Base-by-base conservation (phyloP, 2,888 invertebrate genomes). In the Chorisops tibialis region DNA sequence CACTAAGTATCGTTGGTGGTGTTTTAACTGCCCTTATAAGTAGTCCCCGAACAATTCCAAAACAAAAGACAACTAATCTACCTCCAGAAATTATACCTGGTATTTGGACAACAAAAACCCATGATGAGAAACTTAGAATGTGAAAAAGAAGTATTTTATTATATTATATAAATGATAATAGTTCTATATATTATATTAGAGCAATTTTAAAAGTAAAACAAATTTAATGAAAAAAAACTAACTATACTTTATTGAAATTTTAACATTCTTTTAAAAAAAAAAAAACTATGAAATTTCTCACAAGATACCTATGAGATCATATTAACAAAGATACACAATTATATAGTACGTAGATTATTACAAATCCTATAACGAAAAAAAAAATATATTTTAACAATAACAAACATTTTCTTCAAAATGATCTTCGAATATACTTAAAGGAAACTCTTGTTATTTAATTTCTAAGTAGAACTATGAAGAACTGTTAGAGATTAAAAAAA, bases 31-130 rank as follows among this genome's bases (percentile, higher is more conserved):
- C 71, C 7, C 62, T 76, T 35, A 77, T 78, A 52, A 72, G 72
- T 63, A 76, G 76, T 69, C 77, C 77, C n/a, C 73, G 76, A 62
- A 78, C 78, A 39, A 72, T 73, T 65, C 68, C 69, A 63, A 71
- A 70, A 65, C 66, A 68, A 63, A 67, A 67, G 68, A 67, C 70
- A 69, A 70, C 74, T 14, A 78, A 78, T 74, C 74, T 78, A 73
- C 77, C 77, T 71, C 75, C 76, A 62, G 75, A 75, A 70, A 66
- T 78, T 50, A 71, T 72, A 73, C 71, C 76, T 63, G 78, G 76
- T 67, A 73, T 78, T 70, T 78, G 78, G 77, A 78, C 78, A 63
- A 76, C 74, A 52, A 78, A 76, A 65, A 69, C 69, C 61, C 71
- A 73, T 63, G 75, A 76, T 62, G 75, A 76, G 19, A 68, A 63